These are phyloP conservation scores for Amblyteles armatorius DNA, from an alignment of 2,888 invertebrate species.

Conservation along the genomic window DNA sequence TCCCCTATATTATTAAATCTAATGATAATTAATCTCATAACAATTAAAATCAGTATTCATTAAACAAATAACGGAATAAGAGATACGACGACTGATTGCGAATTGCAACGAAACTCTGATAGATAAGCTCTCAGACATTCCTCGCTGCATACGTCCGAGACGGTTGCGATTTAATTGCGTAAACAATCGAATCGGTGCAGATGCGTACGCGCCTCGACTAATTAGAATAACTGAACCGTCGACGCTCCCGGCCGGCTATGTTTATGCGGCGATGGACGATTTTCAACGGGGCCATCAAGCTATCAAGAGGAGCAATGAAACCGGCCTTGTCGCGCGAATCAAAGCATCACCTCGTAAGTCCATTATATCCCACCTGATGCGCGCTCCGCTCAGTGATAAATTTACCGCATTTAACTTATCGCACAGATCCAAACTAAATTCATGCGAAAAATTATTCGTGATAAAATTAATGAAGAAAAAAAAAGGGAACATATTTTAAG, in stretches of 20 bases:
- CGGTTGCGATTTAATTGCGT: conserved; percentile 67
- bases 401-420: conserved; percentile 23
- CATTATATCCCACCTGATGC: conserved; percentile 24
- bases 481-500: neutral
- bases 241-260: conserved; percentile 33
- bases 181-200: conserved; percentile 74
- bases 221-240: conserved; percentile 71
- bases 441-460: neutral
- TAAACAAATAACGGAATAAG: neutral
- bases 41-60: neutral
- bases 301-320: conserved; percentile 74
- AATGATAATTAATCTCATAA: no score
- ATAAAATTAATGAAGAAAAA: neutral
- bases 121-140: conserved; percentile 8
- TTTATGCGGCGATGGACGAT: conserved; percentile 50
- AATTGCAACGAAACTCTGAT: conserved; percentile 3
- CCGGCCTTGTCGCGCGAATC: conserved; percentile 72
- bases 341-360: conserved; percentile 57
- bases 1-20: no score
- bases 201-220: conserved; percentile 70
- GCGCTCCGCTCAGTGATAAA: conserved; percentile 28
- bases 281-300: conserved; percentile 69
- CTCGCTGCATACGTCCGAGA: conserved; percentile 47
- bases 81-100: neutral
- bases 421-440: neutral